A percentile compares a stretch with the other conserved stretches of the same genome.
phyloP scores from a whole-genome alignment of 2,888 invertebrate species.

The Mamestra brassicae region DNA sequence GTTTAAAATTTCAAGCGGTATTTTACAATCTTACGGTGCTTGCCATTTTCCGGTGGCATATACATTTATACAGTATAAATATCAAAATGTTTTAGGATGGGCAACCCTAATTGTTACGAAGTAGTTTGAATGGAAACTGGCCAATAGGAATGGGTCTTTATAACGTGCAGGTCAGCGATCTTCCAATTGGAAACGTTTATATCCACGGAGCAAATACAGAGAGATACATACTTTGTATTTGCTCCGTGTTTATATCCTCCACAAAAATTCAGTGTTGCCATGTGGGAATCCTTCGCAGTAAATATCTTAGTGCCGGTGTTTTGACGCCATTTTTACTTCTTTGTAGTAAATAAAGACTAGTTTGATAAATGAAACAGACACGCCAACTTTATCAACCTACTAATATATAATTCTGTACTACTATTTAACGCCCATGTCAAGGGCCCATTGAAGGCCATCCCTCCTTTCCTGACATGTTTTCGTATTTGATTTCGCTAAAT shows the following conservation, averaged over 20 bases:
- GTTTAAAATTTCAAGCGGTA: no score
- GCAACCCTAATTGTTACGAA: slow-evolving; percentile 47
- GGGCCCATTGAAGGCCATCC: not conserved
- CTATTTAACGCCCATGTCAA: not conserved
- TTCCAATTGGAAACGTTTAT: not conserved
- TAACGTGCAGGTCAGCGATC: not conserved
- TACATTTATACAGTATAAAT: slow-evolving; percentile 66
- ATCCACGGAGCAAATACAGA: no score
- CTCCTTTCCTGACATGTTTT: not conserved
- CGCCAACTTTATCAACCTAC: not conserved
- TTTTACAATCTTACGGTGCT: no score
- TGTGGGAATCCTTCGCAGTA: not conserved
- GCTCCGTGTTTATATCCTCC: not conserved
- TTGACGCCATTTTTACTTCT: slow-evolving; percentile 20
- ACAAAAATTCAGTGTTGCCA: not conserved
- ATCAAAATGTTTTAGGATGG: slow-evolving; percentile 57
- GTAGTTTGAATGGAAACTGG: slow-evolving; percentile 5
- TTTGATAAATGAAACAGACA: slow-evolving; percentile 50
- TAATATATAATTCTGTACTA: not conserved
- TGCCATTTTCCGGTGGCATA: no score
- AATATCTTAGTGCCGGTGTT: not conserved
- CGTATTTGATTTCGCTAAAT: not conserved
- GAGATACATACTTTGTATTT: no score
- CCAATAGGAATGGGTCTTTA: not conserved
- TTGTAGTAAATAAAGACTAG: slow-evolving; percentile 16